Percentiles rank a stretch among this genome's conserved stretches.
These are phyloP conservation scores for Palythoa grandis DNA, from an alignment of 92 coral and sea anemone species.

Conservation along the genomic window DNA sequence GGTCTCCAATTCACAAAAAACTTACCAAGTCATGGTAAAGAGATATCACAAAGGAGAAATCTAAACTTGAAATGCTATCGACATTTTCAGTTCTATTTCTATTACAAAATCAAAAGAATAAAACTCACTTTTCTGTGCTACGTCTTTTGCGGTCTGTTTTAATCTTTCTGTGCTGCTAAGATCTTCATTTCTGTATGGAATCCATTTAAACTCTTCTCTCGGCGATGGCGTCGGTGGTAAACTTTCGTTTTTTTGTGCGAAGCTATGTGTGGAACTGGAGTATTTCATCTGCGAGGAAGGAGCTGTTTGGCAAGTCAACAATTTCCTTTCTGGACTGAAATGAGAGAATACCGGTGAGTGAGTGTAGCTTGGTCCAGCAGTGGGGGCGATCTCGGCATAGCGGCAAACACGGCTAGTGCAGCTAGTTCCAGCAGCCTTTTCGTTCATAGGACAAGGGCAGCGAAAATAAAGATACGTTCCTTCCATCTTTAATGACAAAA, in stretches of 20 bases:
- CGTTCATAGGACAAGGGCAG: conserved; percentile 79
- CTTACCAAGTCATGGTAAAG: too few relatives aligned
- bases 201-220: conserved; percentile 62
- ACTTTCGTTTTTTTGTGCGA: conserved; percentile 1
- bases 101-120: background rate
- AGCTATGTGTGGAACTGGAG: conserved; percentile 1
- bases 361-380: conserved; percentile 48
- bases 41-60: background rate
- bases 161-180: conserved; percentile 52
- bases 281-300: conserved; percentile 6
- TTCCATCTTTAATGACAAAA: conserved; percentile 47
- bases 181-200: conserved; percentile 49
- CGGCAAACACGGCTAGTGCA: conserved; percentile 74
- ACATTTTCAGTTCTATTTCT: background rate
- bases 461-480: conserved; percentile 73
- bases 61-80: background rate
- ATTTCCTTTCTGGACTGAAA: conserved; percentile 74
- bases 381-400: conserved; percentile 70
- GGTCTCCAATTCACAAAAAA: too few relatives aligned
- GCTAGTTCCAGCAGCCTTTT: background rate
- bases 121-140: background rate
- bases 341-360: conserved; percentile 66
- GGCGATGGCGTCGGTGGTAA: background rate
- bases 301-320: conserved; percentile 37
- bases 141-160: conserved; percentile 43